phyloP scores from a whole-genome alignment of 1,140 invertebrate species.

The Tetramorium simillimum region DNA sequence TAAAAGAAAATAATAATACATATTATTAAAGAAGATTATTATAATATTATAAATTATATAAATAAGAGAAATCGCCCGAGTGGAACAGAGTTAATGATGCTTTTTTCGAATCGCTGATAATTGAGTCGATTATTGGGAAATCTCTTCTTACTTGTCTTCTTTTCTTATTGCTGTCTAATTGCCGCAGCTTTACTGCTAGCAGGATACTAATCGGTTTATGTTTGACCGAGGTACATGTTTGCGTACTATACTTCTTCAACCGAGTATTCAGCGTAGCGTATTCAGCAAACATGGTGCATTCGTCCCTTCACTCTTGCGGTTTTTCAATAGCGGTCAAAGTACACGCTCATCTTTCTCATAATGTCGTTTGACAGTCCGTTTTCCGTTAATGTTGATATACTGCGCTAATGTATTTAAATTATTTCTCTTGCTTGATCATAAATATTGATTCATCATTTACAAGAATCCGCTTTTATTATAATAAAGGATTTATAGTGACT shows the following conservation, averaged over 20 bases:
- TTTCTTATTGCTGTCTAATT: neutral
- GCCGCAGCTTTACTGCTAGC: neutral
- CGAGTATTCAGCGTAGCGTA: neutral
- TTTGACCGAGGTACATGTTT: neutral
- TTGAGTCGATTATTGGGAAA: neutral
- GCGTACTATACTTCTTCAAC: neutral
- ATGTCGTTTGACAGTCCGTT: neutral
- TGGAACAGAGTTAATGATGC: neutral
- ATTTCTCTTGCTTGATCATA: neutral
- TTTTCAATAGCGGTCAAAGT: neutral
- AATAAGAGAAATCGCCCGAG: neutral
- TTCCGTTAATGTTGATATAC: neutral
- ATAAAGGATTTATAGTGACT: neutral
- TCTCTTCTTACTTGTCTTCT: neutral
- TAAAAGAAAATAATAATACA: neutral
- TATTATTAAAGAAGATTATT: neutral
- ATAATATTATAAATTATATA: neutral
- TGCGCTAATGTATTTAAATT: neutral
- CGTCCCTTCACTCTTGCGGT: conserved; percentile 25
- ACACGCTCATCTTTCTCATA: neutral
- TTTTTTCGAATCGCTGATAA: neutral
- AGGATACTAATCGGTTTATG: neutral
- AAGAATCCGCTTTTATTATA: neutral
- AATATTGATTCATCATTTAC: neutral
- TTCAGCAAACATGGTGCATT: neutral